Percentiles rank a stretch among this genome's conserved stretches.
Conservation (phyloP, 2,888 invertebrate species). For the Merodon equestris region DNA sequence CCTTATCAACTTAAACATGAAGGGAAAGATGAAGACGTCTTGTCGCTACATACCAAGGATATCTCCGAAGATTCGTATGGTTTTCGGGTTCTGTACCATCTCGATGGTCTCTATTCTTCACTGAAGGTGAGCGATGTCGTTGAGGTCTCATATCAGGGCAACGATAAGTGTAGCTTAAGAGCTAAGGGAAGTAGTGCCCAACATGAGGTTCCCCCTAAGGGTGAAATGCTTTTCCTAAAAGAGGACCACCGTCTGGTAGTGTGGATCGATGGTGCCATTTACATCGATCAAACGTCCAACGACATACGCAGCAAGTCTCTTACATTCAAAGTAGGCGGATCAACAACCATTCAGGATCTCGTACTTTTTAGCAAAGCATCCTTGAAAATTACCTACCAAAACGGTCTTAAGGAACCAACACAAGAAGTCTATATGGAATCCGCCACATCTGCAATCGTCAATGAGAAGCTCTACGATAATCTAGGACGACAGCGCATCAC, state of each 20-base stretch:
- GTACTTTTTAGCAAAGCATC: slow-evolving; percentile 27
- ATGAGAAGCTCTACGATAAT: slow-evolving; percentile 39
- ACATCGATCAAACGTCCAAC: slow-evolving; percentile 15
- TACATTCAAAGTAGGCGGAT: slow-evolving; percentile 15
- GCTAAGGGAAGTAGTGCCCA: not conserved
- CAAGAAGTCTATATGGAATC: slow-evolving; percentile 34
- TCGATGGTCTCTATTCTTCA: not conserved
- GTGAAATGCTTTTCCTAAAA: slow-evolving; percentile 28
- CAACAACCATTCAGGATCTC: slow-evolving; percentile 8
- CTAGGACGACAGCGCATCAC: slow-evolving; percentile 36
- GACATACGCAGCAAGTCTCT: not conserved
- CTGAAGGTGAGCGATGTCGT: slow-evolving; percentile 1
- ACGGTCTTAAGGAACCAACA: slow-evolving; percentile 22
- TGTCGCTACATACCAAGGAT: slow-evolving; percentile 13
- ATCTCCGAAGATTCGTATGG: slow-evolving; percentile 17
- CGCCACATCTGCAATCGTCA: slow-evolving; percentile 12
- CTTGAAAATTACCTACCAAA: slow-evolving; percentile 21
- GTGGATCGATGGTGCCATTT: slow-evolving; percentile 42
- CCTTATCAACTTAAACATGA: slow-evolving; percentile 25
- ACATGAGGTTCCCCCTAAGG: slow-evolving; percentile 6
- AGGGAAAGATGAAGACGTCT: not conserved
- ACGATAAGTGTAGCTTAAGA: not conserved
- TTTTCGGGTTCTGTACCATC: slow-evolving; percentile 10
- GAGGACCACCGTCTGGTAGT: slow-evolving; percentile 21
- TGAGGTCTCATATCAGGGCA: not conserved